phyloP scores from a whole-genome alignment of 2,888 invertebrate genomes.

The Aphidius colemani region DNA sequence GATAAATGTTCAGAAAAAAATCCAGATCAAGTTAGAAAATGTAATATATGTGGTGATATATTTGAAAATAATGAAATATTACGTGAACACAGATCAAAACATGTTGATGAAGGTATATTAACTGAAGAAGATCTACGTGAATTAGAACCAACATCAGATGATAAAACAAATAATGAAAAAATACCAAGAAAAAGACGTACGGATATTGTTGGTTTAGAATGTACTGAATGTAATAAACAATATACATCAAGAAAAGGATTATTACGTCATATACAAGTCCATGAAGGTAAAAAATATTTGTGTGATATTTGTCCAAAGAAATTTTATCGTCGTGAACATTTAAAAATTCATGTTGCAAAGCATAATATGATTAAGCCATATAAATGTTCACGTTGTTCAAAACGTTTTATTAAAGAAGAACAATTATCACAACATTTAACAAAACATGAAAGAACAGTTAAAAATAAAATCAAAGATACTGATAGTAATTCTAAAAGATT shows the following conservation, averaged over 20 bases:
- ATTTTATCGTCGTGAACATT: slow-evolving; percentile 55
- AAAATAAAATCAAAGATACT: slow-evolving; percentile 51
- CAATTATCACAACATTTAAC: slow-evolving; percentile 53
- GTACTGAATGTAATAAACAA: slow-evolving; percentile 57
- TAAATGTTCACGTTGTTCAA: slow-evolving; percentile 55
- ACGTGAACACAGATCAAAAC: slow-evolving; percentile 52
- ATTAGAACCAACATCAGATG: slow-evolving; percentile 51
- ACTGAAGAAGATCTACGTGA: slow-evolving; percentile 56
- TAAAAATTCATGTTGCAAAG: slow-evolving; percentile 58
- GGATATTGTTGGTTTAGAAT: slow-evolving; percentile 56
- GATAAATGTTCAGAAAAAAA: slow-evolving; percentile 58
- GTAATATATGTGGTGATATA: slow-evolving; percentile 56
- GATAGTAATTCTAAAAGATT: slow-evolving; percentile 53
- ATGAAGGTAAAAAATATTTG: slow-evolving; percentile 57
- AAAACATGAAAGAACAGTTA: slow-evolving; percentile 54
- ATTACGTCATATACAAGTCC: slow-evolving; percentile 54
- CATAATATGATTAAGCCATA: slow-evolving; percentile 59
- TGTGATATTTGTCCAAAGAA: slow-evolving; percentile 59
- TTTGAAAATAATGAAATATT: slow-evolving; percentile 57
- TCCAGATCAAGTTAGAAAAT: slow-evolving; percentile 57
- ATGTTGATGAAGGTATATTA: slow-evolving; percentile 56
- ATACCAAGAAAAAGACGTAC: slow-evolving; percentile 52
- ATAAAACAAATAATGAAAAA: slow-evolving; percentile 48
- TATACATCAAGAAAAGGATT: slow-evolving; percentile 57
- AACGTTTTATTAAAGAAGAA: slow-evolving; percentile 58